A percentile compares a stretch with the other conserved stretches of the same genome.
Evolutionary conservation across 2,797 vertebrate genomes (phyloP).

Genomic region (Epinephelus awoara): DNA sequence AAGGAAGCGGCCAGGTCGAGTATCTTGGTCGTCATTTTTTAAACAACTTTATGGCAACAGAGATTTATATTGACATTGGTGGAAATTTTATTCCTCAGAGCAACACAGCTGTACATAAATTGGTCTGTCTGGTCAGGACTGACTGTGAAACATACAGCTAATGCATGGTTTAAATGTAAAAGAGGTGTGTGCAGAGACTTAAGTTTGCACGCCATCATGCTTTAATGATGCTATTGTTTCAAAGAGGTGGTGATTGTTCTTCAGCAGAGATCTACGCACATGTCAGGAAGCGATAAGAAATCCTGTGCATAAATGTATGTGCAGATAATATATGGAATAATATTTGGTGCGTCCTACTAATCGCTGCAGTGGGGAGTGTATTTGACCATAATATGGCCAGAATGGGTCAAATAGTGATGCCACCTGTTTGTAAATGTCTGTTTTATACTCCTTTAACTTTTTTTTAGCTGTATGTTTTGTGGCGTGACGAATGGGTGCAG

Average conservation of each 20-base stretch:
- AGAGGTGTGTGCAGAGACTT: not conserved
- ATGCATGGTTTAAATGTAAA: not conserved
- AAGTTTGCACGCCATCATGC: not conserved
- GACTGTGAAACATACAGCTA: not conserved
- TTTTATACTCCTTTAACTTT: not conserved
- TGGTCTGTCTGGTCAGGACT: constrained; percentile 3
- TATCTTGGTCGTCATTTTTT: constrained; percentile 9
- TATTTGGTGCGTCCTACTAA: not conserved
- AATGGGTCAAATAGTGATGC: not conserved
- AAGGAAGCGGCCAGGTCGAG: not conserved
- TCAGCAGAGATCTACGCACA: not conserved
- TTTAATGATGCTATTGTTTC: constrained; percentile 9
- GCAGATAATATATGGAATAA: not conserved
- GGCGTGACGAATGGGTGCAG: not conserved
- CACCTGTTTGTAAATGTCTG: not conserved
- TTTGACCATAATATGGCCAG: constrained; percentile 21
- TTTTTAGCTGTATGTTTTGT: constrained; percentile 1
- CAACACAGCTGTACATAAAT: constrained; percentile 9
- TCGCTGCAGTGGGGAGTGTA: not conserved
- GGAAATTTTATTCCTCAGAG: constrained; percentile 11
- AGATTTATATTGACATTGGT: constrained; percentile 15
- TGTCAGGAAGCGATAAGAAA: constrained; percentile 6
- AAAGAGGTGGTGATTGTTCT: not conserved
- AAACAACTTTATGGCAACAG: not conserved
- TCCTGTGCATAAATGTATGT: not conserved